These are phyloP conservation scores for Scaeva pyrastri DNA, from an alignment of 2,888 invertebrate species.

Conservation along the genomic window DNA sequence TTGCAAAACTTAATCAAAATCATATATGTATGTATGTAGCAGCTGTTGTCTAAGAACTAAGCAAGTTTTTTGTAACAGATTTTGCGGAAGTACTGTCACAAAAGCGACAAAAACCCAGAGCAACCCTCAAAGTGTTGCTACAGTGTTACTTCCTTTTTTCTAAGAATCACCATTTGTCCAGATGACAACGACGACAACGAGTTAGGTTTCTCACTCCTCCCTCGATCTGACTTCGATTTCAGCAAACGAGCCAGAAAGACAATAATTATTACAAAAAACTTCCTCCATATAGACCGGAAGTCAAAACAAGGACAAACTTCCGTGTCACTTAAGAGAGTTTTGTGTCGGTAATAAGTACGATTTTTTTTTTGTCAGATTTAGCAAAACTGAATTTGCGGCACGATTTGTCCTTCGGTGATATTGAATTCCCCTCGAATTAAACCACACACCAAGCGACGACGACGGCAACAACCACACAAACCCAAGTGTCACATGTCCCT, in stretches of 20 bases:
- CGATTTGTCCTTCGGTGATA: constrained; percentile 63
- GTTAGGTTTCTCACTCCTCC: constrained; percentile 15
- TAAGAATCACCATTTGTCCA: constrained; percentile 13
- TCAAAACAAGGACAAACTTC: constrained; percentile 73
- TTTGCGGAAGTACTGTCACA: constrained; percentile 32
- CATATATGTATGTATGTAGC: background rate
- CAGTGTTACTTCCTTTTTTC: constrained; percentile 11
- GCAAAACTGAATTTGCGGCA: constrained; percentile 50
- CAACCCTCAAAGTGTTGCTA: constrained; percentile 8
- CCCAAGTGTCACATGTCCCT: constrained; percentile 56
- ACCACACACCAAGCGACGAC: constrained; percentile 47
- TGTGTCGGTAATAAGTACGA: constrained; percentile 7
- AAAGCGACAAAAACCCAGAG: background rate
- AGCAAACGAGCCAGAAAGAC: background rate
- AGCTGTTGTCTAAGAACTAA: background rate
- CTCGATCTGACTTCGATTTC: background rate
- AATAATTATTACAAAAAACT: constrained; percentile 50
- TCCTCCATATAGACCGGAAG: constrained; percentile 58
- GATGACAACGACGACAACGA: constrained; percentile 20
- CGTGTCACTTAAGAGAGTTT: constrained; percentile 36
- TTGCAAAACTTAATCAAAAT: constrained; percentile 22
- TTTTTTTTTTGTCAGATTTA: background rate
- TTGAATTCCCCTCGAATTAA: constrained; percentile 55
- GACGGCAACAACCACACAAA: background rate
- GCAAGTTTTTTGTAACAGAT: constrained; percentile 7